Evolutionary conservation across 92 coral and sea anemone genomes (phyloP).

Genomic region (Phenganax stokvisi): DNA sequence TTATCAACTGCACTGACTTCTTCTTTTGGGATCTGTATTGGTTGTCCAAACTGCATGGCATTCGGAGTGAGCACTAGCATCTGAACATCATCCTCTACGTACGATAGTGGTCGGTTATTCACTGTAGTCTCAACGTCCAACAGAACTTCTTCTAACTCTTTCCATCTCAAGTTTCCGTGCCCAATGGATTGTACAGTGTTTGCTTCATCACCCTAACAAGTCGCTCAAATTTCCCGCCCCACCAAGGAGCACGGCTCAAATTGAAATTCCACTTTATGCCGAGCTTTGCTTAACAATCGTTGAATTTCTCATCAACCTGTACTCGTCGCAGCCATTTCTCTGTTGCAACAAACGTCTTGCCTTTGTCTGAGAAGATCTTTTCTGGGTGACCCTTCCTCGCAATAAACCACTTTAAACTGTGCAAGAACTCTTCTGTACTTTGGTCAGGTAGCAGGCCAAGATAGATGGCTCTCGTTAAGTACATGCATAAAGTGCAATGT

Average conservation of each 20-base stretch:
- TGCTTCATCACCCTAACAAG: conserved; percentile 13
- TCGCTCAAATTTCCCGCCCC: conserved; percentile 27
- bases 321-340: not conserved
- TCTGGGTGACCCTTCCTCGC: not conserved
- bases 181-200: conserved; percentile 20
- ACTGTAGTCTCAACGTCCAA: conserved; percentile 41
- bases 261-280: conserved; percentile 3
- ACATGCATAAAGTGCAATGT: conserved; percentile 49
- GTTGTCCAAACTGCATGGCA: conserved; percentile 1
- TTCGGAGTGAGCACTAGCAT: conserved; percentile 27
- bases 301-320: not conserved
- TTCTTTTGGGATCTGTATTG: not conserved
- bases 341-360: not conserved
- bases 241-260: conserved; percentile 25
- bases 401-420: not conserved
- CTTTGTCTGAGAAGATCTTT: not conserved
- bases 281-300: not conserved
- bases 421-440: conserved; percentile 37
- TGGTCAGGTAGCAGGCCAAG: conserved; percentile 32
- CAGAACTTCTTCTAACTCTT: conserved; percentile 32
- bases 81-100: conserved; percentile 41
- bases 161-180: conserved; percentile 19
- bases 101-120: conserved; percentile 40
- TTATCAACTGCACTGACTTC: not conserved
- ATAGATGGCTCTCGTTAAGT: conserved; percentile 48